These are phyloP conservation scores for Tetrax tetrax DNA, from an alignment of 2,113 vertebrate species.

Conservation along the genomic window DNA sequence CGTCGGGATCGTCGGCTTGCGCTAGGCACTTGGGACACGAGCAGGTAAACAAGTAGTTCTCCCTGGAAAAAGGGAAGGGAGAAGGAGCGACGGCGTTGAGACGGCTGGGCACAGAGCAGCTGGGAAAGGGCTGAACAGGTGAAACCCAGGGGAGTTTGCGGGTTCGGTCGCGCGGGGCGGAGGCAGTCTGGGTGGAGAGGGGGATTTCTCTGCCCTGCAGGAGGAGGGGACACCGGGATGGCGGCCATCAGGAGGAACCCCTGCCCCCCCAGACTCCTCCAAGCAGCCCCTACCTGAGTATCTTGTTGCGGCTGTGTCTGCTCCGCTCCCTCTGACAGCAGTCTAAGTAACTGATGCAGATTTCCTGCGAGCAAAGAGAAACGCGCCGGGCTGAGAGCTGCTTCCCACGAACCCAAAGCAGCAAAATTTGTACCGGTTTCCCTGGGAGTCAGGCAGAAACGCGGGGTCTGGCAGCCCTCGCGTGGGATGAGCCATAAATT, in stretches of 20 bases:
- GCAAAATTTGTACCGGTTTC: rapidly evolving
- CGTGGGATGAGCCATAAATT: rapidly evolving
- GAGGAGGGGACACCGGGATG: background rate
- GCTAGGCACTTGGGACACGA: conserved; percentile 92
- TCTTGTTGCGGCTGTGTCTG: conserved; percentile 94
- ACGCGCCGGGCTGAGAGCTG: rapidly evolving
- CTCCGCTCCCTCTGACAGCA: conserved; percentile 95
- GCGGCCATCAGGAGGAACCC: background rate
- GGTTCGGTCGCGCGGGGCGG: background rate
- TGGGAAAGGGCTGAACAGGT: background rate
- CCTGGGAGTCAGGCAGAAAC: background rate
- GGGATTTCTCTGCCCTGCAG: background rate
- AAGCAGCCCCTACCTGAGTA: conserved; percentile 84
- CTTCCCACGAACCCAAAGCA: background rate
- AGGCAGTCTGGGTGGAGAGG: background rate
- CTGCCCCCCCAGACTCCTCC: background rate
- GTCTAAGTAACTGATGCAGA: conserved; percentile 98
- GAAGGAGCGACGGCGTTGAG: background rate
- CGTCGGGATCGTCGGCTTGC: conserved; percentile 87
- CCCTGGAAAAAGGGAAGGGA: conserved; percentile 74
- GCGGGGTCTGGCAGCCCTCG: rapidly evolving
- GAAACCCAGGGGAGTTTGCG: background rate
- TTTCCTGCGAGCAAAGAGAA: conserved; percentile 81
- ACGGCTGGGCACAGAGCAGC: background rate
- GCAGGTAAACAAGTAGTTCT: conserved; percentile 97